These are phyloP conservation scores for Oostethus manadensis DNA, from an alignment of 2,113 vertebrate species.

Conservation along the genomic window DNA sequence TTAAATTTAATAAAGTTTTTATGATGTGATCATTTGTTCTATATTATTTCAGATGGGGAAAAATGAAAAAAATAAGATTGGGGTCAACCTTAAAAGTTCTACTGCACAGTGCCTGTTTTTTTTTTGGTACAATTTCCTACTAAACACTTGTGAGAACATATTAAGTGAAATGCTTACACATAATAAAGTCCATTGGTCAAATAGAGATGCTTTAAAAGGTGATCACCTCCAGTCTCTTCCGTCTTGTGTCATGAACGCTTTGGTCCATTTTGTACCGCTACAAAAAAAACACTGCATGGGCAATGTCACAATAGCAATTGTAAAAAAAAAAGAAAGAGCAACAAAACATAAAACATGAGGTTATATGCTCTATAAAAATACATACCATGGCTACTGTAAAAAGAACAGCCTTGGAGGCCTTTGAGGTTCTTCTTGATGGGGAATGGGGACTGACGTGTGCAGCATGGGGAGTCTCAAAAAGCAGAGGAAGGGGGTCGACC, in stretches of 20 bases:
- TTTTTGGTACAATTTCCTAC: not conserved
- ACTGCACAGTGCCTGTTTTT: not conserved
- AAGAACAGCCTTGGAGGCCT: slow-evolving; percentile 81
- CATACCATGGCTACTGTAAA: slow-evolving; percentile 72
- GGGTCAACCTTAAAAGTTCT: no score
- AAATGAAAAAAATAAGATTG: no score
- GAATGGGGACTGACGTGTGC: slow-evolving; percentile 44
- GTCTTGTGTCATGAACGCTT: slow-evolving; percentile 23
- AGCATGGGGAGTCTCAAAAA: slow-evolving; percentile 46
- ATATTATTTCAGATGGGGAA: no score
- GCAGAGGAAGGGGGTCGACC: slow-evolving; percentile 5
- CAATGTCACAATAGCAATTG: slow-evolving; percentile 59
- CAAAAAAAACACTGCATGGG: slow-evolving; percentile 75
- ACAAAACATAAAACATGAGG: slow-evolving; percentile 37
- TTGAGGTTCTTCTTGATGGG: slow-evolving; percentile 66
- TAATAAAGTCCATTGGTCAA: slow-evolving; percentile 32
- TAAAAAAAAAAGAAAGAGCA: slow-evolving; percentile 17
- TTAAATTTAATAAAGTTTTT: no score
- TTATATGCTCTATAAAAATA: slow-evolving; percentile 84
- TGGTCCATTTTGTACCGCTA: slow-evolving; percentile 76
- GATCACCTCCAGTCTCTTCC: slow-evolving; percentile 27
- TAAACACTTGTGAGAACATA: slow-evolving; percentile 1
- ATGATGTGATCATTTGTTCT: no score
- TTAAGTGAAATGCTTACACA: slow-evolving; percentile 16
- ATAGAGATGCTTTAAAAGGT: slow-evolving; percentile 32